Base-by-base conservation (phyloP, 2,888 invertebrate genomes). In the Acanthococcus lagerstroemiae region DNA sequence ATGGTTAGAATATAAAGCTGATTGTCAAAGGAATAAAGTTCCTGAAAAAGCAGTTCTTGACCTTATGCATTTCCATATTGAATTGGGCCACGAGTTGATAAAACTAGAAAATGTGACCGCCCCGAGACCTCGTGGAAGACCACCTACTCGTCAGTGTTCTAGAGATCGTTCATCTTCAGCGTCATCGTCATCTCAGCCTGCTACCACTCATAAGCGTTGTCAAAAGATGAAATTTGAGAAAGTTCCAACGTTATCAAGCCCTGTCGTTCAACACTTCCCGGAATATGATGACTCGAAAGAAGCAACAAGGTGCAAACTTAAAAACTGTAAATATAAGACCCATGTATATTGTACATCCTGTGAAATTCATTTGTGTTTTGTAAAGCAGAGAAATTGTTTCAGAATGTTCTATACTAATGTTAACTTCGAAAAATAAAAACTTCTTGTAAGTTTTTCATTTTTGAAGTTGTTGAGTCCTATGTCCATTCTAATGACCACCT, bases 1-100 rank as follows among this genome's bases (percentile, higher is more conserved):
- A 24, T 68, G 68, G 69, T 9, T 69, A 25, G 65, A 68, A 57
- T 69, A 69, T 24, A 55, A 52, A 54, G 46, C 52, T 26, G 50
- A 67, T n/a, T 63, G 63, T 1, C 37, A 46, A n/a, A 45, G n/a
- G 26, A 61, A 52, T n/a, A n/a, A n/a, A n/a, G n/a, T n/a, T n/a
- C n/a, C n/a, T n/a, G n/a, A n/a, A n/a, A n/a, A n/a, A n/a, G n/a
- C n/a, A 21, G 30, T 57, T 27, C 46, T 65, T 61, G 58, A 68
- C 30, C 57, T 68, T 19, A 30, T 67, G 19, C 67, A 68, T 26
- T 67, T 68, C 57, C 30, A 65, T 9, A 45, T 52, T 22, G 30
- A 67, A 17, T 17, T 68, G 22, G 65, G 56, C 5, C 21, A 56
- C 26, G 52, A 54, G 17, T 48, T 68, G 15, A 68, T 67, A 24